phyloP scores from a whole-genome alignment of 2,113 vertebrate genomes.

The Rutilus rutilus region DNA sequence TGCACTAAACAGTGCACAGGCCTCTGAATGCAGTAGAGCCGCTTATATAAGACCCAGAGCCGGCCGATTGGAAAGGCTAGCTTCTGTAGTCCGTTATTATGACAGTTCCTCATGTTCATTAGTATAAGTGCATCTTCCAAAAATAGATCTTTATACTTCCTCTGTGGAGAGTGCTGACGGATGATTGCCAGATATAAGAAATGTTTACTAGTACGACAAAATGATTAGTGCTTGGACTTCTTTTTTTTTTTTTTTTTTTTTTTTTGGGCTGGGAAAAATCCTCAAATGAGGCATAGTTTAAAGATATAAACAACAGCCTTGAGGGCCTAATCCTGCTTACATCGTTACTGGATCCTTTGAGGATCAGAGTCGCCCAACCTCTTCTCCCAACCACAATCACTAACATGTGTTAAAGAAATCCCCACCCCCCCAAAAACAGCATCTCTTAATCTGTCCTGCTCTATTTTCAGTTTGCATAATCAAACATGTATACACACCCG shows the following conservation, averaged over 20 bases:
- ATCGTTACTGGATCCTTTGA: conserved; percentile 2
- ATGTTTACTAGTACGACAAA: neutral
- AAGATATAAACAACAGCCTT: neutral
- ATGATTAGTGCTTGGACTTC: neutral
- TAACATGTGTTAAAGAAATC: neutral
- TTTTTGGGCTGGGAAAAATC: neutral
- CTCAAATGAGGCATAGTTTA: neutral
- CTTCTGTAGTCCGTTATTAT: neutral
- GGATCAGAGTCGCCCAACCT: neutral
- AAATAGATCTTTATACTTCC: neutral
- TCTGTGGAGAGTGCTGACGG: neutral
- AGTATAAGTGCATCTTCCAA: conserved; percentile 11
- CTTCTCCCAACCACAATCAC: conserved; percentile 24
- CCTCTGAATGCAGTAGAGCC: conserved; percentile 46
- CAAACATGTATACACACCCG: neutral
- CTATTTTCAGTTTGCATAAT: neutral
- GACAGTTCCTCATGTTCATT: conserved; percentile 30
- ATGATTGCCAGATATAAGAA: conserved; percentile 2
- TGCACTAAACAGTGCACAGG: conserved; percentile 44
- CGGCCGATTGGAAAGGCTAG: neutral
- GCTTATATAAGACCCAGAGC: conserved; percentile 69
- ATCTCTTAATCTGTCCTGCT: conserved; percentile 21
- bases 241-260: neutral
- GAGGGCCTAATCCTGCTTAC: neutral
- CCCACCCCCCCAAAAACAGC: neutral